Evolutionary conservation across 2,113 vertebrate species (phyloP), one percentile per base, ranked within the genome.

Genomic region (Microcebus lehilahytsara): DNA sequence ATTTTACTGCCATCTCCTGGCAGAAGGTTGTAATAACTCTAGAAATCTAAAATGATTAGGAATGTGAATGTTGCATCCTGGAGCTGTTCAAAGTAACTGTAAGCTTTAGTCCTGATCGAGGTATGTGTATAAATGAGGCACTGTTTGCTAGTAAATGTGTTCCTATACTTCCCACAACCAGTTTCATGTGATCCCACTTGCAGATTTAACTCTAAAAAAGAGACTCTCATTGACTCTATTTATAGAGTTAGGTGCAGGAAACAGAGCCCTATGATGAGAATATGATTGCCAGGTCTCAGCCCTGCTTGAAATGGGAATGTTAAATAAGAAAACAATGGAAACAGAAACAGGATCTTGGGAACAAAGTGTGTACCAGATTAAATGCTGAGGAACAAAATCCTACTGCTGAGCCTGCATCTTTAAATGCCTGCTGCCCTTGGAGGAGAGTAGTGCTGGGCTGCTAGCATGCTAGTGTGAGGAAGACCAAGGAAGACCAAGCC

Each of bases 1-100:
- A 72, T 90, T 97, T 91, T 97, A 93, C 96, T 97, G 97, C 96
- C 97, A 98, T 97, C 97, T 97, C 53, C 94, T 97, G 97, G 96
- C 23, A 0, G 0, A 40, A 78, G 0, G 7, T 53, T 10, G 85
- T 87, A 96, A 77, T 49, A 92, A 75, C 78, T 64, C 66, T 23
- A 60, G 22, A 85, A 95, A 78, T 93, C 16, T 62, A 60, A 94
- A 87, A 12, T 42, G 20, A 71, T 22, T 42, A 4, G 7, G 56
- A 93, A 67, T 49, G 51, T 92, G 20, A 92, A 49, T 27, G 11
- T 37, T 89, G 8, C 23, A n/a, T 79, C 5, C 64, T n/a, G 37
- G 78, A 56, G 51, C 22, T 87, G 19, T 51, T 93, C 46, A 74
- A 75, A 80, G 22, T 37, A 60, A 53, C 23, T 46, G 25, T 49